phyloP scores from a whole-genome alignment of 2,113 vertebrate species.

The Anhinga rufa region DNA sequence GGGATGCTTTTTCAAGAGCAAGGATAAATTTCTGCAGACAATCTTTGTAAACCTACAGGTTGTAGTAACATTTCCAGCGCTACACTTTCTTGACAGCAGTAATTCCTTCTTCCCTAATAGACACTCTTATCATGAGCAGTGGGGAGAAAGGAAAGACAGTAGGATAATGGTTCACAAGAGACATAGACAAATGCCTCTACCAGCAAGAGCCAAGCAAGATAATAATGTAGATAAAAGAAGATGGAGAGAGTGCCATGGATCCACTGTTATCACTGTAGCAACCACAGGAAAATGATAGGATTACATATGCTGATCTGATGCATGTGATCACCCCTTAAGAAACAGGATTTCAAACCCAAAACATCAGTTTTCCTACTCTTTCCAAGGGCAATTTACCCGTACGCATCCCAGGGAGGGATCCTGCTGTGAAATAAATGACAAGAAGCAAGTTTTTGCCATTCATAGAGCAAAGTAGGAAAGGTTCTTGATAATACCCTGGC shows the following conservation, averaged over 20 bases:
- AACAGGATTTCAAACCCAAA: background rate
- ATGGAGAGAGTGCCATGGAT: background rate
- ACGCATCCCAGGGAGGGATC: background rate
- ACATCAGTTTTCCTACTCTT: background rate
- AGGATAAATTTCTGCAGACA: background rate
- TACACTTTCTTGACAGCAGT: background rate
- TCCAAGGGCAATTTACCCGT: background rate
- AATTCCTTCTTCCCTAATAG: background rate
- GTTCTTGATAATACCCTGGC: background rate
- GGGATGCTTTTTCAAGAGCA: background rate
- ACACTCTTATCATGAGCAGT: background rate
- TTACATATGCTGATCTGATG: background rate
- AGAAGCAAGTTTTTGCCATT: slow-evolving; percentile 37
- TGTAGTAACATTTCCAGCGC: background rate
- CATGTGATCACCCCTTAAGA: background rate
- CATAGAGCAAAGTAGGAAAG: background rate
- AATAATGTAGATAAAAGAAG: background rate
- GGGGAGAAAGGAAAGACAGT: background rate
- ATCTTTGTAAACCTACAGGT: background rate
- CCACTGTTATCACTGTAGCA: background rate
- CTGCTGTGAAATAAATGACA: background rate
- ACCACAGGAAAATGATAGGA: background rate
- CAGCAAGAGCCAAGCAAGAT: background rate
- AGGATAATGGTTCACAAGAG: background rate
- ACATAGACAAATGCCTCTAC: background rate